A percentile compares a stretch with the other conserved stretches of the same genome.
phyloP scores from a whole-genome alignment of 2,113 vertebrate genomes.

The Sialia sialis region DNA sequence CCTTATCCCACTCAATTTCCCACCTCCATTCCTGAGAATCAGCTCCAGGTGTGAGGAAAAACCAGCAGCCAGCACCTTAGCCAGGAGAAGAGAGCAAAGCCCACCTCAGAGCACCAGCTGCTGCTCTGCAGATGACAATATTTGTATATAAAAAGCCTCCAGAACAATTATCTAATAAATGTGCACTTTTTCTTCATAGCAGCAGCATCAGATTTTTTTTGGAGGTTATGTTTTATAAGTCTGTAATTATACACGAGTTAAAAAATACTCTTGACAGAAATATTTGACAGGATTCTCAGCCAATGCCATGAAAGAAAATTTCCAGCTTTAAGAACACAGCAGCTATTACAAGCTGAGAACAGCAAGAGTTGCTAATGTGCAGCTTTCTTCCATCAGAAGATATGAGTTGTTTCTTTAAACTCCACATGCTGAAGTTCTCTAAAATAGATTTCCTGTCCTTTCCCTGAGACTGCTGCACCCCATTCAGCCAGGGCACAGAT shows the following conservation, averaged over 20 bases:
- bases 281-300: neutral
- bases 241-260: neutral
- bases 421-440: neutral
- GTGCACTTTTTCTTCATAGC: neutral
- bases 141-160: neutral
- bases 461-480: neutral
- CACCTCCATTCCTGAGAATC: neutral
- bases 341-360: neutral
- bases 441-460: neutral
- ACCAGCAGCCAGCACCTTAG: neutral
- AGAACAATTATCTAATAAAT: neutral
- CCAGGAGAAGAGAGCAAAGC: neutral
- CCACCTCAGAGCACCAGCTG: neutral
- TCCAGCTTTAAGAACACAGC: neutral
- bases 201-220: neutral
- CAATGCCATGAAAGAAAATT: neutral
- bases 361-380: neutral
- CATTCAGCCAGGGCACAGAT: conserved; percentile 10
- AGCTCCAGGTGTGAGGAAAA: neutral
- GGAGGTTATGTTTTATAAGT: neutral
- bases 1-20: neutral
- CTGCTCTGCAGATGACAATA: neutral
- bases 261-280: neutral
- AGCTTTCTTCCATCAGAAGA: neutral
- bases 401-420: neutral